Evolutionary conservation across 2,113 vertebrate species (phyloP).

Genomic region (Geococcyx californianus): DNA sequence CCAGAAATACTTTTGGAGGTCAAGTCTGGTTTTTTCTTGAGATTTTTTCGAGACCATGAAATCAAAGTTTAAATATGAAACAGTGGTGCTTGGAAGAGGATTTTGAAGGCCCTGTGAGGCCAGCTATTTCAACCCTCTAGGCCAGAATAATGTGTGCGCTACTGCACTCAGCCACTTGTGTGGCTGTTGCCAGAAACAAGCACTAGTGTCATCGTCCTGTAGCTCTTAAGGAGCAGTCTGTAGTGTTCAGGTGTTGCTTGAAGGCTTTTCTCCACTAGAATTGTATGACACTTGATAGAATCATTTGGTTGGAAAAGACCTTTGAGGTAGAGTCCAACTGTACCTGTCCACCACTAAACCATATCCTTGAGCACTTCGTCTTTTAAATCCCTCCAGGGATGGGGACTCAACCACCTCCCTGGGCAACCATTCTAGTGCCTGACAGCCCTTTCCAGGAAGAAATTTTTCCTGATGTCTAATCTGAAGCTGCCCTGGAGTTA

Average conservation of each 20-base stretch:
- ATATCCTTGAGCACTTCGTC: no score
- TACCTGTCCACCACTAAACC: no score
- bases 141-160: background rate
- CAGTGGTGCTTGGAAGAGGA: background rate
- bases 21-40: background rate
- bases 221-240: background rate
- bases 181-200: background rate
- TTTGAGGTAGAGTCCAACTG: no score
- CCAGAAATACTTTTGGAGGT: background rate
- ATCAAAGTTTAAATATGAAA: background rate
- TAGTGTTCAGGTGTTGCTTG: fast-evolving
- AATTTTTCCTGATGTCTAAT: no score
- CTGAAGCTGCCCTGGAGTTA: background rate
- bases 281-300: background rate
- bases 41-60: background rate
- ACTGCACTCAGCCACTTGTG: background rate
- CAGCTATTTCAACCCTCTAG: background rate
- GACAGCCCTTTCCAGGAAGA: no score
- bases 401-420: no score
- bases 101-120: background rate
- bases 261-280: background rate
- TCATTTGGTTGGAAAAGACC: no score
- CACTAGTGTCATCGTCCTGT: background rate
- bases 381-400: no score
- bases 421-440: no score